Base-by-base conservation (phyloP, 2,113 vertebrate species). In the Semicossyphus pulcher region DNA sequence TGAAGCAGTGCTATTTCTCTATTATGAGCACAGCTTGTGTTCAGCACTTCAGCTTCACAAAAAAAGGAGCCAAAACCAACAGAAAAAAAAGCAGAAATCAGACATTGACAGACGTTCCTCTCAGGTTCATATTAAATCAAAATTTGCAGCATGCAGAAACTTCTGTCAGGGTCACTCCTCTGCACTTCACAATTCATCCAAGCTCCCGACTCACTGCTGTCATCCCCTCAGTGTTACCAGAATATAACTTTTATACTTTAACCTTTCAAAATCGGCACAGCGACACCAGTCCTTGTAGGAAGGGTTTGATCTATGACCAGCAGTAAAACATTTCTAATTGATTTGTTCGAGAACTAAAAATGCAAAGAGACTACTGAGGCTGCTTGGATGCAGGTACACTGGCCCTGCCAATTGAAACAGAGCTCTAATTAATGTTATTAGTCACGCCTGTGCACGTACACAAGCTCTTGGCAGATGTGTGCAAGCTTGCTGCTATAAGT, bases 171-270 rank as follows among this genome's bases (percentile, higher is more conserved):
- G 51, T 53, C 20, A 18, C 42, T 31, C 1, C 26, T 10, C 26
- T 26, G 9, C 31, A 78, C 32, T 74, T 44, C 4, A 53, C 54
- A 57, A 61, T 77, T 78, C 25, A 78, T 76, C 37, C 42, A 23
- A 53, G 48, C 34, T 42, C 10, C 10, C 59, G 61, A 69, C 64
- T 52, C 36, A 36, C 10, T 72, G 25, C 69, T 60, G 54, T 60
- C 56, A 56, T 60, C 41, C 54, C 29, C 47, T 52, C 42, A 25
- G 26, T 52, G 39, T 28, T 49, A 63, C 9, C 73, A 54, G 59
- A 53, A 57, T 64, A 74, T 80, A 63, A 74, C 72, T 73, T n/a
- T n/a, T 76, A 70, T 66, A 37, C 61, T 83, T 86, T 71, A 66
- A 85, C 74, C 72, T 89, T 86, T 83, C n/a, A 47, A n/a, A 73